These are phyloP conservation scores for Tympanoctomys barrerae DNA, from an alignment of 2,797 vertebrate genomes.

Conservation along the genomic window DNA sequence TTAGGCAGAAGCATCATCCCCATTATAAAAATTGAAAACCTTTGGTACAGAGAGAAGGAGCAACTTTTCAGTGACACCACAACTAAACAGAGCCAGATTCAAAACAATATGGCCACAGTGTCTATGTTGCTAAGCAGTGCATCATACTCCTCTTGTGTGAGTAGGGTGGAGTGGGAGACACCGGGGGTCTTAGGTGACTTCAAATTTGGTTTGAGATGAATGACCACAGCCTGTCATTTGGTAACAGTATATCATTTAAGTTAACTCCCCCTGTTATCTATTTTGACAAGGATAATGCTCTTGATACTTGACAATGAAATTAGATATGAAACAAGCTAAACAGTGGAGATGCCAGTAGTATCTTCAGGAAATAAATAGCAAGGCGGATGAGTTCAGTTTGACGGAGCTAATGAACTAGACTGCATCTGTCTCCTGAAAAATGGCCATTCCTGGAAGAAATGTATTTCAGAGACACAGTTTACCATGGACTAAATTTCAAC, in stretches of 20 bases:
- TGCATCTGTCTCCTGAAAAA: background rate
- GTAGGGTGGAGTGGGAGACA: background rate
- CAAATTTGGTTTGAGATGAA: background rate
- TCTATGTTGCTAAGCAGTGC: background rate
- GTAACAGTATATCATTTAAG: background rate
- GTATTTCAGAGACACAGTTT: background rate
- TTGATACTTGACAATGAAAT: background rate
- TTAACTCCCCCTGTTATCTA: background rate
- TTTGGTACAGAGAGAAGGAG: background rate
- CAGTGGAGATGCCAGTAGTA: background rate
- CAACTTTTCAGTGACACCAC: background rate
- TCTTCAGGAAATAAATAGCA: conserved; percentile 17
- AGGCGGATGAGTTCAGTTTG: background rate
- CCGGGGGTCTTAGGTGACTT: background rate
- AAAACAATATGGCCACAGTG: background rate
- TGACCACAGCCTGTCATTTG: background rate
- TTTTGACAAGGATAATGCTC: background rate
- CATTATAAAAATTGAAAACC: conserved; percentile 7
- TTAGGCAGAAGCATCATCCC: background rate
- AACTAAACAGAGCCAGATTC: conserved; percentile 12
- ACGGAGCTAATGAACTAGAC: conserved; percentile 3
- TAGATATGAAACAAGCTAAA: conserved; percentile 6
- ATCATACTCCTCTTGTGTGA: background rate
- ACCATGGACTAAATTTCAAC: background rate
- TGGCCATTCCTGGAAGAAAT: background rate